A percentile compares a stretch with the other conserved stretches of the same genome.
Conservation (phyloP, 2,797 vertebrate species). For the Glossophaga mutica region DNA sequence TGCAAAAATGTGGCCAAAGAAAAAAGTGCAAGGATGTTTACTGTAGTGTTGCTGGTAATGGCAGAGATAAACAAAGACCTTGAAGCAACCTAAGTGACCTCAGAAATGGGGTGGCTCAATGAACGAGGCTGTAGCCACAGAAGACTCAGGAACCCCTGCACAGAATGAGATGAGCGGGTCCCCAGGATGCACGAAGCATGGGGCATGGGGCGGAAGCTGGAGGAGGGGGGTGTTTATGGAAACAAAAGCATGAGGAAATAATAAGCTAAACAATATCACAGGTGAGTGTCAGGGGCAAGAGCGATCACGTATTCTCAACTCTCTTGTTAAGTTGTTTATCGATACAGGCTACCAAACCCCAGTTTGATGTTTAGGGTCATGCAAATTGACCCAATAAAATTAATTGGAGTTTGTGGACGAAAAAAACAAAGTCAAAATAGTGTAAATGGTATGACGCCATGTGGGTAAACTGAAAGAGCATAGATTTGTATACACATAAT, state of each 20-base stretch:
- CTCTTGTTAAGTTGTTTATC: background rate
- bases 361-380: background rate
- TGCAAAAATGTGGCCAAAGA: background rate
- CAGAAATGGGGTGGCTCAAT: background rate
- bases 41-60: background rate
- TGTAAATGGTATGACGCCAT: background rate
- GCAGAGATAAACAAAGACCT: background rate
- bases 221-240: background rate
- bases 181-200: accelerated
- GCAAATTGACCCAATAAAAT: background rate
- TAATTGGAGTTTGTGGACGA: background rate
- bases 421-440: background rate
- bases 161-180: background rate
- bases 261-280: background rate
- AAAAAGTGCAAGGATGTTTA: background rate
- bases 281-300: background rate
- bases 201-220: accelerated
- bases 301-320: accelerated
- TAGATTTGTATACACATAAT: background rate
- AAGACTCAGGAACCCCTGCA: background rate
- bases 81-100: background rate
- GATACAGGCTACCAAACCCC: background rate
- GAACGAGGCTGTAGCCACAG: background rate
- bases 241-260: background rate
- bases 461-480: background rate